phyloP scores from a whole-genome alignment of 2,113 vertebrate species.

The Cyprinus carpio region DNA sequence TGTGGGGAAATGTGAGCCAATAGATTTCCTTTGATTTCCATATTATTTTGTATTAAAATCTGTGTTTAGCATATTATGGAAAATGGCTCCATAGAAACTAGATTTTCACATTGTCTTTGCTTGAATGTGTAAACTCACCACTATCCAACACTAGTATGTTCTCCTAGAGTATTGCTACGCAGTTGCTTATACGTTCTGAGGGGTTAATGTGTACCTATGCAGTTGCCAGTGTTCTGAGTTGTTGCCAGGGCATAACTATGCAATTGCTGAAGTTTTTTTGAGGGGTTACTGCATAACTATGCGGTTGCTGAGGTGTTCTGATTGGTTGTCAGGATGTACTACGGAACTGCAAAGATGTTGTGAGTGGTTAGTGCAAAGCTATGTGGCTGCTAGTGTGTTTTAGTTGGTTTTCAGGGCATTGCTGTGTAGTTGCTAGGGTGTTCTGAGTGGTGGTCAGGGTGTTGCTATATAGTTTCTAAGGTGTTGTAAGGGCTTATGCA shows the following conservation, averaged over 20 bases:
- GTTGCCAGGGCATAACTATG: too few species aligned
- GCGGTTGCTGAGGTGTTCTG: too few species aligned
- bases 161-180: neutral
- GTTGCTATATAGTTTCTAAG: too few species aligned
- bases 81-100: neutral
- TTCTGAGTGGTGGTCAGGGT: too few species aligned
- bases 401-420: neutral
- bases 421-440: neutral
- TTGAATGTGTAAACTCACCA: neutral
- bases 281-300: too few species aligned
- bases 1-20: neutral
- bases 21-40: slow-evolving; percentile 4
- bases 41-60: slow-evolving; percentile 4
- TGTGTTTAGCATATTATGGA: neutral
- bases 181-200: neutral
- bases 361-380: too few species aligned
- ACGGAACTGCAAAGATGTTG: too few species aligned
- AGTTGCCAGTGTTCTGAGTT: neutral
- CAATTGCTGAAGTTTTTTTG: neutral
- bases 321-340: too few species aligned
- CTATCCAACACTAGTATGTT: neutral
- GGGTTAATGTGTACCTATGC: too few species aligned
- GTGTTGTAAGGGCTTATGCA: too few species aligned
- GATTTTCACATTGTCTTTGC: neutral
- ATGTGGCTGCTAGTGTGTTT: neutral